A percentile compares a stretch with the other conserved stretches of the same genome.
These are phyloP conservation scores for Ophioninae sp. DNA, from an alignment of 2,888 invertebrate species.

Conservation along the genomic window DNA sequence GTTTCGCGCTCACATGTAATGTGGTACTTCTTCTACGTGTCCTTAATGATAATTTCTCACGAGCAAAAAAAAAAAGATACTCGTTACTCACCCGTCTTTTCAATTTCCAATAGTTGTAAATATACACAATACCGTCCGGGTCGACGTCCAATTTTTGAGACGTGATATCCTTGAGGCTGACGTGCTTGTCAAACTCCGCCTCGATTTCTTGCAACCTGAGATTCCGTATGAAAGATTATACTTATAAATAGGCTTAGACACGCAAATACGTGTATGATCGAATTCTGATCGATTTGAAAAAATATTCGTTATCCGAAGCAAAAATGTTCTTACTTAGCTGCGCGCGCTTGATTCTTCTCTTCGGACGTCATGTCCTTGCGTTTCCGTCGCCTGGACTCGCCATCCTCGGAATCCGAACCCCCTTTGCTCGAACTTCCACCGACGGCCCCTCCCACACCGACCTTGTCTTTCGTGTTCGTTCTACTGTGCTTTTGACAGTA, in stretches of 20 bases:
- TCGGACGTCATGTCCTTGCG: conserved; percentile 96
- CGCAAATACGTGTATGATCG: conserved; percentile 4
- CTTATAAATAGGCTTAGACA: conserved; percentile 18
- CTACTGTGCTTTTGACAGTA: conserved; percentile 98
- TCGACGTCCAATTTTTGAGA: conserved; percentile 91
- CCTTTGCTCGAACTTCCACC: conserved; percentile 76
- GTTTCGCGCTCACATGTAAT: too few relatives aligned
- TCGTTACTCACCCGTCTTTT: conserved; percentile 90
- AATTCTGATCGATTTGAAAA: not conserved
- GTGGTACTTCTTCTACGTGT: too few relatives aligned
- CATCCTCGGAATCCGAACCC: conserved; percentile 89
- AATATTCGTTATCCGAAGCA: not conserved
- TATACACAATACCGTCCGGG: conserved; percentile 91
- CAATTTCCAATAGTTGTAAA: conserved; percentile 98
- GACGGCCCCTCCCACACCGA: conserved; percentile 76
- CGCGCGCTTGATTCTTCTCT: conserved; percentile 95
- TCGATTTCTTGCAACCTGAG: conserved; percentile 93
- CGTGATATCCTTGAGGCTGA: conserved; percentile 91
- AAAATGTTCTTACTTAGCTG: conserved; percentile 84
- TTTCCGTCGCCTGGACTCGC: conserved; percentile 91
- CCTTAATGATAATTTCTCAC: too few relatives aligned
- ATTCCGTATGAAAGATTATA: not conserved
- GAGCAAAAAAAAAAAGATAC: not conserved
- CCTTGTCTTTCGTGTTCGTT: conserved; percentile 92
- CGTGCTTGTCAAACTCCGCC: conserved; percentile 96